phyloP scores from a whole-genome alignment of 2,888 invertebrate species.

The Synergus itoensis region DNA sequence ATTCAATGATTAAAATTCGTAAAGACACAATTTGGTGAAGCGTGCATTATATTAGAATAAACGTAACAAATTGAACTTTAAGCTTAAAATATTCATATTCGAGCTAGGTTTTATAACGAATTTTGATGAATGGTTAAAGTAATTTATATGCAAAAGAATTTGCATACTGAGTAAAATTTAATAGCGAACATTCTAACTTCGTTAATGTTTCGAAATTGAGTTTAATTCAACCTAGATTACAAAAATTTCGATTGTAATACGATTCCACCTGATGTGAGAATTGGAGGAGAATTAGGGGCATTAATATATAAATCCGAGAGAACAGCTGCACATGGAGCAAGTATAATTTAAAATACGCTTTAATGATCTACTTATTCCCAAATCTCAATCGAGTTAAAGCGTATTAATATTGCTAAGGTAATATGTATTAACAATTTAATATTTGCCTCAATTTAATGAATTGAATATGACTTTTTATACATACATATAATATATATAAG shows the following conservation, averaged over 20 bases:
- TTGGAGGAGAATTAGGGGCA: not conserved
- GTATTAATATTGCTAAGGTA: not conserved
- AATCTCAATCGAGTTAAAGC: not conserved
- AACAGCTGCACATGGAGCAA: not conserved
- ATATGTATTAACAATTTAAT: not conserved
- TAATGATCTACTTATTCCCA: not conserved
- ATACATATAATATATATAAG: no score
- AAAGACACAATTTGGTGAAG: no score
- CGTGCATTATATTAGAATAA: no score
- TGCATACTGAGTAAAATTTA: not conserved
- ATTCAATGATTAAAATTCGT: not conserved
- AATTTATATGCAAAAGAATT: not conserved
- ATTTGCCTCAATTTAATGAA: not conserved
- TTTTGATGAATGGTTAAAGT: not conserved
- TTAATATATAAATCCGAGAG: not conserved
- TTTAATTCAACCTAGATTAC: not conserved
- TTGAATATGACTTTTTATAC: not conserved
- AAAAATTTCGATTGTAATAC: not conserved
- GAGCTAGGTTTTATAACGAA: no score
- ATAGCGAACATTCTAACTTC: not conserved
- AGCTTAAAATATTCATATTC: no score
- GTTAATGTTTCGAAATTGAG: not conserved
- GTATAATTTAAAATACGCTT: not conserved
- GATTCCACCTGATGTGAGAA: not conserved
- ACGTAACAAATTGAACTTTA: no score